These are phyloP conservation scores for Cheilinus undulatus DNA, from an alignment of 2,113 vertebrate species.

Conservation along the genomic window DNA sequence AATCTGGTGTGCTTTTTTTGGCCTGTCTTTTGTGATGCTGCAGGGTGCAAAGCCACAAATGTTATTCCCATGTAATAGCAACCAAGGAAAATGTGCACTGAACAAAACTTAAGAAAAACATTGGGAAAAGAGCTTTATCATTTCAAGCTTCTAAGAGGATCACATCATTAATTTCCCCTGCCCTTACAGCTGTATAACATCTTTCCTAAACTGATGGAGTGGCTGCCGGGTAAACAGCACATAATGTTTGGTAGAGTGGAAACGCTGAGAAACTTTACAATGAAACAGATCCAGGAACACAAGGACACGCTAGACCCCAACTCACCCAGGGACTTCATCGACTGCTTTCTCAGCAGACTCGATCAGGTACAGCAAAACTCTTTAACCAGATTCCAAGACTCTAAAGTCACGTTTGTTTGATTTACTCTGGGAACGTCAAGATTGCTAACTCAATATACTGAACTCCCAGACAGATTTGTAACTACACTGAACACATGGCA, in stretches of 20 bases:
- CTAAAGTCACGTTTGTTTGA: too few species aligned
- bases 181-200: conserved; percentile 82
- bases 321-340: conserved; percentile 81
- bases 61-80: too few species aligned
- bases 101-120: too few species aligned
- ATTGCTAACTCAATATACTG: not conserved
- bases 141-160: too few species aligned
- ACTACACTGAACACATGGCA: not conserved
- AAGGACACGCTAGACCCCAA: conserved; percentile 69
- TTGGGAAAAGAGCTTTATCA: too few species aligned
- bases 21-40: too few species aligned
- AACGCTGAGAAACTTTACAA: conserved; percentile 57
- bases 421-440: too few species aligned
- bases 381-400: not conserved
- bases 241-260: not conserved
- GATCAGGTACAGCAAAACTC: conserved; percentile 72
- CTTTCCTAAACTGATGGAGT: conserved; percentile 78
- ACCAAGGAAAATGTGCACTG: too few species aligned
- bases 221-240: conserved; percentile 81
- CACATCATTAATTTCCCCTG: not conserved
- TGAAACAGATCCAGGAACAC: conserved; percentile 73
- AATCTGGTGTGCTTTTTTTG: too few species aligned
- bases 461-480: not conserved
- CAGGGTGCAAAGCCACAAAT: too few species aligned
- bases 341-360: conserved; percentile 83